Evolutionary conservation across 2,797 vertebrate species (phyloP), one percentile per base, ranked within the genome.

Genomic region (Zalophus californianus): DNA sequence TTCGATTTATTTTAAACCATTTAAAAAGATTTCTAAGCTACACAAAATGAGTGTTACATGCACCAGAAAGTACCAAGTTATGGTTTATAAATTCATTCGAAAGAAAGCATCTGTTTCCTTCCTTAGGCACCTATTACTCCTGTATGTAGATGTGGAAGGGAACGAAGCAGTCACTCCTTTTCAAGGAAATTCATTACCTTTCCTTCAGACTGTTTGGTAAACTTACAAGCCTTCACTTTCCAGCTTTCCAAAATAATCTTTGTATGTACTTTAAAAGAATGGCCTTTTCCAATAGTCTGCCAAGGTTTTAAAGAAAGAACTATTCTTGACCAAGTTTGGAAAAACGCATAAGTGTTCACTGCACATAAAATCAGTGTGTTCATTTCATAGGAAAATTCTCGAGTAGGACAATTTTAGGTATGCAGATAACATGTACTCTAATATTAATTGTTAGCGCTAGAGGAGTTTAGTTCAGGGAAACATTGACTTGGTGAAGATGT

Each of bases 241-340:
- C 68, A 92, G 27, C 25, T 97, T 98, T 96, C 75, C 90, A 86
- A 90, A 98, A 93, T 73, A 92, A 64, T 66, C 92, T 97, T 96
- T 96, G 80, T 91, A 95, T 13, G n/a, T 68, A 44, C 85, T 96
- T 97, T 93, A 86, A 95, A 97, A 97, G 90, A 94, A 91, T 87
- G 90, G 64, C 44, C 78, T 97, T 97, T 97, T 94, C 78, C 72
- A 89, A 92, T 78, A 75, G 77, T 92, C 90, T 98, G 96, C 84
- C 97, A 98, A 97, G 58, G 14, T 64, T 32, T 86, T 97, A n/a
- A 90, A 97, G 95, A 97, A 84, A 91, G 60, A 95, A 73, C 73
- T 96, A 58, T 83, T 94, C 88, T 92, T 97, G 94, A 96, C 93
- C 90, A 97, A 97, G 88, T 98, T 97, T 98, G 96, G 97, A 96